phyloP scores from a whole-genome alignment of 1,140 invertebrate species.

The Oncopodura yosiiana region DNA sequence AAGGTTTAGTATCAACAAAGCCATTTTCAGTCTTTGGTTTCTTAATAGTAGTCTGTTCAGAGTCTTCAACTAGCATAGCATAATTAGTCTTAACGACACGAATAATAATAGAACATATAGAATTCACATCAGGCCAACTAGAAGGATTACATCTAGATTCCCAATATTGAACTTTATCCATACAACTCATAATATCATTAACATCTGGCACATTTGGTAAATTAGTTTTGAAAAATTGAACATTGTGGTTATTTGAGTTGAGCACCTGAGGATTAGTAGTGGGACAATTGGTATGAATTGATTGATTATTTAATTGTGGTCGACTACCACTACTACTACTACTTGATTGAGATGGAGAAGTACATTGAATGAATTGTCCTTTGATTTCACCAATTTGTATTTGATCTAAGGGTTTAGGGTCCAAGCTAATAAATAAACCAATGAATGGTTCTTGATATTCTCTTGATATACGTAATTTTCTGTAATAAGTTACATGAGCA shows the following conservation, averaged over 20 bases:
- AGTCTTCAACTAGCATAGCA: too few relatives aligned
- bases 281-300: too few relatives aligned
- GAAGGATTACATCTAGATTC: conserved; percentile 6
- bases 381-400: conserved; percentile 12
- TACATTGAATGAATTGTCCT: conserved; percentile 3
- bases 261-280: too few relatives aligned
- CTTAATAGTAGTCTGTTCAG: too few relatives aligned
- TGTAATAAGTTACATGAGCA: too few relatives aligned
- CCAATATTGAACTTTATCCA: conserved; percentile 9
- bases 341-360: too few relatives aligned
- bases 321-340: too few relatives aligned
- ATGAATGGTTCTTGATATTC: conserved; percentile 10
- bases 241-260: too few relatives aligned
- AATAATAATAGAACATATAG: conserved; percentile 3
- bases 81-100: conserved; percentile 2
- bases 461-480: too few relatives aligned
- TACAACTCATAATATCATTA: neutral
- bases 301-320: too few relatives aligned
- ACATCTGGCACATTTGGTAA: neutral
- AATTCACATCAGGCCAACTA: conserved; percentile 1
- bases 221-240: neutral
- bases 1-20: conserved; percentile 2
- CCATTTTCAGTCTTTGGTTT: neutral
- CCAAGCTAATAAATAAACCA: conserved; percentile 3
- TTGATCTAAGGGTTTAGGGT: neutral